Percentiles rank a stretch among this genome's conserved stretches.
phyloP scores from a whole-genome alignment of 2,888 invertebrate genomes.

The Rhamnusium bicolor region DNA sequence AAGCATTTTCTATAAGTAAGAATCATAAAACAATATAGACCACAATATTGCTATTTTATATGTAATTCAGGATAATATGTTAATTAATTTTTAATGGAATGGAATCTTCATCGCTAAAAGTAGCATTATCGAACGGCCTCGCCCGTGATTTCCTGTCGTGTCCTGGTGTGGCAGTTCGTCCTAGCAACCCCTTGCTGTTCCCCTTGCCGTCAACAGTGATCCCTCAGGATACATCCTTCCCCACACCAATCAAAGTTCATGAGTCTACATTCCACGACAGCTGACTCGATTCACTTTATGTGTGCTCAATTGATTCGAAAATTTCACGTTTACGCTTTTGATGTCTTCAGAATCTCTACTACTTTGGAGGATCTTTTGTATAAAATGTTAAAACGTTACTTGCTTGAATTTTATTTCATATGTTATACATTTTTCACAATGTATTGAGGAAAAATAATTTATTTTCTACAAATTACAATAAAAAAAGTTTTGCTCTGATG shows the following conservation, averaged over 20 bases:
- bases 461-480: too few relatives aligned
- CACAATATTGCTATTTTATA: constrained; percentile 20
- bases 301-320: constrained; percentile 33
- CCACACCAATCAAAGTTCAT: constrained; percentile 42
- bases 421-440: too few relatives aligned
- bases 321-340: constrained; percentile 48
- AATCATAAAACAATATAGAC: constrained; percentile 26
- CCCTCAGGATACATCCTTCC: constrained; percentile 46
- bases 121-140: constrained; percentile 56
- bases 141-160: constrained; percentile 33
- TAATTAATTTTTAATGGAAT: constrained; percentile 37
- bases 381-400: background rate
- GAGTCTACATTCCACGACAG: constrained; percentile 41
- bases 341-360: constrained; percentile 16
- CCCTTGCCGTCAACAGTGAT: constrained; percentile 31
- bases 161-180: constrained; percentile 43
- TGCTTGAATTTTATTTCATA: too few relatives aligned
- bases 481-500: too few relatives aligned
- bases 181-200: constrained; percentile 44
- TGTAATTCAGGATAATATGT: constrained; percentile 30
- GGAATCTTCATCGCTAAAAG: constrained; percentile 43
- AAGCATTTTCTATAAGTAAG: background rate
- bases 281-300: constrained; percentile 49
- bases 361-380: background rate
- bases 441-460: too few relatives aligned